Evolutionary conservation across 1,140 invertebrate species (phyloP), one percentile per base, ranked within the genome.

Genomic region (Caerostris darwini): DNA sequence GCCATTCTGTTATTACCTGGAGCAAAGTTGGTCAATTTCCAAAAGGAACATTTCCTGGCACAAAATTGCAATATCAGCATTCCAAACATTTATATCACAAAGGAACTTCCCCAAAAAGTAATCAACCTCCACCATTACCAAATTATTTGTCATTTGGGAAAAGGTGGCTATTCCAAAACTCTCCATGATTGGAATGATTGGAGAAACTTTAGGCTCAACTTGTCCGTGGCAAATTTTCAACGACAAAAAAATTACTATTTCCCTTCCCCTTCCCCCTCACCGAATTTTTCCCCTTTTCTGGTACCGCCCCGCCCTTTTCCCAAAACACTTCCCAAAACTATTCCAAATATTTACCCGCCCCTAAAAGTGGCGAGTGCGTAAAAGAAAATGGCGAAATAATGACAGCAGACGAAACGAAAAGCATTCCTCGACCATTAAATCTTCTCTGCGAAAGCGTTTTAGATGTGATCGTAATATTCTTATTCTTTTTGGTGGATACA

Each of bases 371-470:
- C 34, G 34, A 10, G 71, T 17, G 7, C 17, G 53, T 10, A 5
- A 71, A 90, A 90, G 56, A 67, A 56, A 91, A 91, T 81, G 61
- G 58, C 12, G 19, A 91, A 91, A 91, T 91, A 82, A 91, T 91
- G 90, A 82, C 77, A 56, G 17, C n/a, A 50, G 34, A 34, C 2
- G 58, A 12, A 17, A 34, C 53, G 59, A 58, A 85, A 85, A 69
- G 82, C 59, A 92, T 77, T 54, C 90, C 58, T 7, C 8, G 61
- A 34, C 81, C 90, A 92, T 92, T 92, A 92, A 56, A 61, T 71
- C 64, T 50, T 17, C 57, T 50, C 64, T 19, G 54, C 14, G 34
- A 34, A 34, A 91, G 12, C 89, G 71, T 91, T 91, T 91, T n/a
- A 61, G 90, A 92, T 83, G 82, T 7, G 61, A 92, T 91, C 81